A percentile compares a stretch with the other conserved stretches of the same genome.
phyloP scores from a whole-genome alignment of 2,797 vertebrate species.

The Poecilia wingei region DNA sequence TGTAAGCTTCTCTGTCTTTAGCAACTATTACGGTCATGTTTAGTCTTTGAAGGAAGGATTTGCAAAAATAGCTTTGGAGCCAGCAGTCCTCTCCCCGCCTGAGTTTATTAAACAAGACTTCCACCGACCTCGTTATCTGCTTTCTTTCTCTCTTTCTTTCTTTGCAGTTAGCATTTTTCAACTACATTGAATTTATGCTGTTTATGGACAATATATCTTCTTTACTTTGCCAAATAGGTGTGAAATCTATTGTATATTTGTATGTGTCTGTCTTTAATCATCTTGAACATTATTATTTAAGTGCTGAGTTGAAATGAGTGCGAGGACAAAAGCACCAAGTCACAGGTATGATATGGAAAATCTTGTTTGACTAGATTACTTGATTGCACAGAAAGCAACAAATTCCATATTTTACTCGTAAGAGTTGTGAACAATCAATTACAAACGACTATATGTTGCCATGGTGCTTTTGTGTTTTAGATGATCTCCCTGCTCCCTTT shows the following conservation, averaged over 20 bases:
- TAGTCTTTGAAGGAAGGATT: conserved; percentile 1
- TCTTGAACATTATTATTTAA: neutral
- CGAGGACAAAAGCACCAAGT: neutral
- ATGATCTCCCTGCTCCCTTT: neutral
- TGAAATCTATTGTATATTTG: neutral
- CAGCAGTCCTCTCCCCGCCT: neutral
- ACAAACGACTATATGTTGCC: neutral
- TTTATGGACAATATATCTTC: neutral
- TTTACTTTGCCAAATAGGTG: neutral
- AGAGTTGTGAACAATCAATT: neutral
- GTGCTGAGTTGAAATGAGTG: neutral
- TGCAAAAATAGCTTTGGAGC: neutral
- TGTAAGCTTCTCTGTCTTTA: neutral
- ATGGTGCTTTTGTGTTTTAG: neutral
- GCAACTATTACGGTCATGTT: neutral
- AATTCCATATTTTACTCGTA: neutral
- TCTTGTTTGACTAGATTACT: neutral
- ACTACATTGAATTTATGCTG: neutral
- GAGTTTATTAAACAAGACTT: conserved; percentile 14
- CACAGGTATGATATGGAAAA: neutral
- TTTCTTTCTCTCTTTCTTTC: too few species aligned
- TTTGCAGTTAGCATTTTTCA: neutral
- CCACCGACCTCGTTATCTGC: neutral
- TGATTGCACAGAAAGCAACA: neutral
- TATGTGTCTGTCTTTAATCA: neutral